These are phyloP conservation scores for Parauchenoglanis punctatus DNA, from an alignment of 2,797 vertebrate species.

Conservation along the genomic window DNA sequence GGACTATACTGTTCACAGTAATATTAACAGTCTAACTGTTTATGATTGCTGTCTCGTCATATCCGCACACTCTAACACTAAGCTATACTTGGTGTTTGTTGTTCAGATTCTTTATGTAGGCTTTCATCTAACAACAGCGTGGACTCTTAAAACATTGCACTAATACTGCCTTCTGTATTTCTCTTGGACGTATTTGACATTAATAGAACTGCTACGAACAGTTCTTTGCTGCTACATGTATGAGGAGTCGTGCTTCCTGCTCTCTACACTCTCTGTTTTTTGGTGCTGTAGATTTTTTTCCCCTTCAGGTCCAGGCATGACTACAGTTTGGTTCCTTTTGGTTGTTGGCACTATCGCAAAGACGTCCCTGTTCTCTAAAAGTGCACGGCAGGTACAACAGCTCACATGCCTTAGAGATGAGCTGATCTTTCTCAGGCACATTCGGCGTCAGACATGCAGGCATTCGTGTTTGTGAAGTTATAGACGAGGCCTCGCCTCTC, in stretches of 20 bases:
- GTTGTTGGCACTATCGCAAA: not conserved
- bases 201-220: not conserved
- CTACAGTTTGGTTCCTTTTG: not conserved
- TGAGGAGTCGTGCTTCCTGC: not conserved
- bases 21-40: not conserved
- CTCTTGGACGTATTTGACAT: not conserved
- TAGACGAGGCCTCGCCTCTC: not conserved
- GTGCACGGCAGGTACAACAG: not conserved
- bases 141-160: not conserved
- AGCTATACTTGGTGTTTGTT: not conserved
- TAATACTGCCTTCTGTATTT: not conserved
- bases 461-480: not conserved
- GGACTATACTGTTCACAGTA: not conserved
- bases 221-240: not conserved
- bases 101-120: not conserved
- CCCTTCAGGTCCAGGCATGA: slow-evolving; percentile 16
- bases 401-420: not conserved
- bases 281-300: not conserved
- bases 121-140: not conserved
- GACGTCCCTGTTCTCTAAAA: not conserved
- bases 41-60: not conserved
- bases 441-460: not conserved
- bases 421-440: not conserved
- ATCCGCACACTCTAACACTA: not conserved
- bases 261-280: too few relatives aligned